phyloP scores from a whole-genome alignment of 92 coral and sea anemone genomes.

The Umimayanthus kanabou region DNA sequence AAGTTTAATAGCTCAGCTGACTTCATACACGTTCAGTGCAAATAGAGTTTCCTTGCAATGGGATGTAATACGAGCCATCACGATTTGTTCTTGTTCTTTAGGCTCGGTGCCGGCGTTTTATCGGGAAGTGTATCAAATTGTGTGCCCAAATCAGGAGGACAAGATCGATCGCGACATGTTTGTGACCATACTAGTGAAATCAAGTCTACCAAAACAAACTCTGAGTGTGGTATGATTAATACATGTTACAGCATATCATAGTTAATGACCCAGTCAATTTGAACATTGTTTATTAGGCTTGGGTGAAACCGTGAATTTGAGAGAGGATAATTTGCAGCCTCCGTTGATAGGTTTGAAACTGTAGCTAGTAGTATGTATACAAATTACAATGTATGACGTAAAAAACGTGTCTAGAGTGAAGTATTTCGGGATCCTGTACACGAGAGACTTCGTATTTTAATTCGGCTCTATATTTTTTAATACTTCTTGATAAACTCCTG shows the following conservation, averaged over 20 bases:
- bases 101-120: constrained; percentile 92
- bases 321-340: not conserved
- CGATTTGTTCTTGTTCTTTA: constrained; percentile 34
- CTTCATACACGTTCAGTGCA: not conserved
- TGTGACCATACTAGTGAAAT: constrained; percentile 83
- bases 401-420: no score
- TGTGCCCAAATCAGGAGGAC: constrained; percentile 91
- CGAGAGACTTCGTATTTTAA: no score
- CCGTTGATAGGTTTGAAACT: not conserved
- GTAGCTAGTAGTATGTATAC: no score
- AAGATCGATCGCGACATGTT: constrained; percentile 89
- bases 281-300: not conserved
- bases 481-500: no score
- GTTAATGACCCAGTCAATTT: not conserved
- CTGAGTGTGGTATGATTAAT: constrained; percentile 72
- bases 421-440: no score
- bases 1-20: constrained; percentile 41
- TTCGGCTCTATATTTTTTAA: no score
- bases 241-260: not conserved
- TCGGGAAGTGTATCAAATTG: constrained; percentile 90
- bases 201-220: constrained; percentile 86
- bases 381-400: no score
- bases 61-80: not conserved
- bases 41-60: not conserved
- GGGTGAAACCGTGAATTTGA: not conserved